Evolutionary conservation across 2,797 vertebrate genomes (phyloP).

Genomic region (Malurus splendens): DNA sequence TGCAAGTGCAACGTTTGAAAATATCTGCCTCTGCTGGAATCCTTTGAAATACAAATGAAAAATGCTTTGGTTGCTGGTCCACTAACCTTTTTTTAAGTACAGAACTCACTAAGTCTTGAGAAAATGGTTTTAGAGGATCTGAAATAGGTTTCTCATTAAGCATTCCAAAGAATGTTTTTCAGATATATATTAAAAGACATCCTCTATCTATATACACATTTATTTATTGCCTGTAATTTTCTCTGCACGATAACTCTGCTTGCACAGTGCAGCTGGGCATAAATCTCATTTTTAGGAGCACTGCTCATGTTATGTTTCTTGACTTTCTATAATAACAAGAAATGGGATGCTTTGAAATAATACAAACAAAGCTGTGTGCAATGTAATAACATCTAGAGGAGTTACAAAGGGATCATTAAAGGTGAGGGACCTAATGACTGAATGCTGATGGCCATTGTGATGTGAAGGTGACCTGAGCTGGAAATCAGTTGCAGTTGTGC

Average conservation of each 20-base stretch:
- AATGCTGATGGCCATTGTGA: not conserved
- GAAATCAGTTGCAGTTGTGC: not conserved
- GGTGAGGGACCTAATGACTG: not conserved
- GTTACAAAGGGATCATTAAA: not conserved
- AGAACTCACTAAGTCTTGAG: not conserved
- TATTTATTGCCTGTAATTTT: conserved; percentile 49
- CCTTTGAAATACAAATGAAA: conserved; percentile 24
- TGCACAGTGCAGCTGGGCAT: conserved; percentile 12
- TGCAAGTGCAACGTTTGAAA: not conserved
- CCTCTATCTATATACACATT: not conserved
- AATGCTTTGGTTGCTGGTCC: not conserved
- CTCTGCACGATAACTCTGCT: conserved; percentile 29
- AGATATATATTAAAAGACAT: conserved; percentile 5
- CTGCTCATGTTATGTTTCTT: conserved; percentile 18
- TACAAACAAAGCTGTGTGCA: not conserved
- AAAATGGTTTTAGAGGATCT: not conserved
- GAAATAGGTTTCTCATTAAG: conserved; percentile 32
- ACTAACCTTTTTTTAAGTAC: conserved; percentile 3
- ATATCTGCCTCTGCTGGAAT: not conserved
- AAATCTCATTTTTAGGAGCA: conserved; percentile 48
- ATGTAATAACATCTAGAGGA: not conserved
- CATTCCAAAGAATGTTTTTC: conserved; percentile 35
- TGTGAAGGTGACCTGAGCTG: not conserved
- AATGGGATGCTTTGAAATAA: not conserved
- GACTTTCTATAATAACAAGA: conserved; percentile 18